Evolutionary conservation across 1,140 invertebrate species (phyloP), one percentile per base, ranked within the genome.

Genomic region (Fopius arisanus): DNA sequence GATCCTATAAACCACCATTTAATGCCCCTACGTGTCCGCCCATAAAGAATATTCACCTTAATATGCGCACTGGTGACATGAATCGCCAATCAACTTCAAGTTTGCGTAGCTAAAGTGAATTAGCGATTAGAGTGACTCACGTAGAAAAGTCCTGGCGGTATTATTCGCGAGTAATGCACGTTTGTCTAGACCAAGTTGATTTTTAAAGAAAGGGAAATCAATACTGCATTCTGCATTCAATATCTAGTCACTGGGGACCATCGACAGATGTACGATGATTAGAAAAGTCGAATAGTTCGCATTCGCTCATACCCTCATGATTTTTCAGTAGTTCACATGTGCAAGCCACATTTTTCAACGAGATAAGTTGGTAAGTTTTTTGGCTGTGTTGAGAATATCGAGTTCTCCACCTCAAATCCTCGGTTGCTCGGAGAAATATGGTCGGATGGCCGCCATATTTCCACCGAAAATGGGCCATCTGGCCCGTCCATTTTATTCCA

Each of bases 381-480:
- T 66, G 21, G 33, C 54, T 59, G 23, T 12, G 10, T 2, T 51
- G 23, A 14, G 23, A 19, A 59, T 59, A 28, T 59, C 54, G 14
- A 59, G 19, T 59, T 59, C 6, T 59, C 4, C 19, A 7, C 23
- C 54, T 59, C 54, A 14, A 16, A 19, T 19, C 3, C 21, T 21
- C 5, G 3, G 16, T 12, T 7, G n/a, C 12, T 23, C 12, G 10
- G n/a, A 41, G 28, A 48, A 31, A 40, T 41, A 63, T 33, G 43
- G 29, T 51, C 33, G 65, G 43, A 21, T 75, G 70, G 73, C 63
- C 48, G 77, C 76, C 73, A 80, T 81, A 81, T 79, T 81, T 82
- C 72, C 40, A 66, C 59, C 43, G 74, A 82, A 82, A 82, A 79
- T 77, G 75, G 81, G 65, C 80, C 78, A 82, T 78, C 77, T 76